Conservation (phyloP, 2,888 invertebrate species). For the Pammene fasciana region DNA sequence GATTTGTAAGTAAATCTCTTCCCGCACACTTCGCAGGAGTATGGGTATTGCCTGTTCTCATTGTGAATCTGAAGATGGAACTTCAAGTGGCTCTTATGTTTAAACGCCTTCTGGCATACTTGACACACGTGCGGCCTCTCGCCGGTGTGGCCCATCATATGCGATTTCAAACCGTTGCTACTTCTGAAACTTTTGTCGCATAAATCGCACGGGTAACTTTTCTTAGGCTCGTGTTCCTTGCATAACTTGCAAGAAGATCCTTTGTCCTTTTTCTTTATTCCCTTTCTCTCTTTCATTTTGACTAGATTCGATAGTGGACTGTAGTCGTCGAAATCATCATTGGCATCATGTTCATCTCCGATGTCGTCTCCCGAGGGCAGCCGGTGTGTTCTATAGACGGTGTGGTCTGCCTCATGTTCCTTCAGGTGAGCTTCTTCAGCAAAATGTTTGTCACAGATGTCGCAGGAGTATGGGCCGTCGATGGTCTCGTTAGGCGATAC, state of each 20-base stretch:
- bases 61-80: constrained; percentile 16
- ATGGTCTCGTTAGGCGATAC: background rate
- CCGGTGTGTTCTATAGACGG: constrained; percentile 8
- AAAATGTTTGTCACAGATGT: constrained; percentile 16
- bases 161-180: constrained; percentile 9
- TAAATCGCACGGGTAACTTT: constrained; percentile 8
- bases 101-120: constrained; percentile 9
- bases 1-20: constrained; percentile 17
- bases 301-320: background rate
- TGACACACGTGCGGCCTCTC: constrained; percentile 12
- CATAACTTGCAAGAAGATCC: constrained; percentile 4
- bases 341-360: background rate
- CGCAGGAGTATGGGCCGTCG: background rate
- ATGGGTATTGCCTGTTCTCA: constrained; percentile 18
- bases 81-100: constrained; percentile 17
- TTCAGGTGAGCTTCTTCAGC: constrained; percentile 6
- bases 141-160: constrained; percentile 8
- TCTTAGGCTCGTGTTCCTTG: constrained; percentile 14
- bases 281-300: background rate
- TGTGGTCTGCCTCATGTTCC: constrained; percentile 7
- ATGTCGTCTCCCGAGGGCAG: background rate
- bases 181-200: constrained; percentile 9
- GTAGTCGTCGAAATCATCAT: background rate
- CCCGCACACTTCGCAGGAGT: constrained; percentile 4
- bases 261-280: constrained; percentile 10